Evolutionary conservation across 2,888 invertebrate species (phyloP).

Genomic region (Campoletis raptor): DNA sequence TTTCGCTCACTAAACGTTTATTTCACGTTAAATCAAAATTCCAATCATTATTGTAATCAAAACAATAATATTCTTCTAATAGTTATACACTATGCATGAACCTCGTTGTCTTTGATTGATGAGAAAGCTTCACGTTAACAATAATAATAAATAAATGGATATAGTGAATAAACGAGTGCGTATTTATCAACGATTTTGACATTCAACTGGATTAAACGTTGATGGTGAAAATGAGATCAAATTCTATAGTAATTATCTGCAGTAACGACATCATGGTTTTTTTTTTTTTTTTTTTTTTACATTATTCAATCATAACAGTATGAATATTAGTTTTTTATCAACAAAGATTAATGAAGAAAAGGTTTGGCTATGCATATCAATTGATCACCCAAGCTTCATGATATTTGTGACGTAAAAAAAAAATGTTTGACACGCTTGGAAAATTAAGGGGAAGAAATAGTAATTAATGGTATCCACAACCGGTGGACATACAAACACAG

Average conservation of each 20-base stretch:
- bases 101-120: background rate
- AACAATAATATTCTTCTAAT: background rate
- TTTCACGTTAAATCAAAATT: background rate
- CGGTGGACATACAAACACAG: background rate
- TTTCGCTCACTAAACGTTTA: background rate
- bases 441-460: slow-evolving; percentile 11
- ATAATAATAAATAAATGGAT: background rate
- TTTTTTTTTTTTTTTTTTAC: slow-evolving; percentile 1
- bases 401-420: background rate
- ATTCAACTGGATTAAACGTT: background rate
- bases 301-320: background rate
- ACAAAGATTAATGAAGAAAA: slow-evolving; percentile 15
- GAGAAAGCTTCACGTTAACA: background rate
- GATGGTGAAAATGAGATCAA: background rate
- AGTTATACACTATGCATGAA: background rate
- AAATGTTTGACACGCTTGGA: background rate
- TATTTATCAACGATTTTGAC: background rate
- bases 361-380: background rate
- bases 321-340: background rate
- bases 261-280: background rate
- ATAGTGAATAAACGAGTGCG: background rate
- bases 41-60: background rate
- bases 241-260: background rate
- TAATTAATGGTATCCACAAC: slow-evolving; percentile 31
- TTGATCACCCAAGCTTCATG: slow-evolving; percentile 9